Evolutionary conservation across 2,888 invertebrate species (phyloP).

Genomic region (Disparrhopalites patrizii): DNA sequence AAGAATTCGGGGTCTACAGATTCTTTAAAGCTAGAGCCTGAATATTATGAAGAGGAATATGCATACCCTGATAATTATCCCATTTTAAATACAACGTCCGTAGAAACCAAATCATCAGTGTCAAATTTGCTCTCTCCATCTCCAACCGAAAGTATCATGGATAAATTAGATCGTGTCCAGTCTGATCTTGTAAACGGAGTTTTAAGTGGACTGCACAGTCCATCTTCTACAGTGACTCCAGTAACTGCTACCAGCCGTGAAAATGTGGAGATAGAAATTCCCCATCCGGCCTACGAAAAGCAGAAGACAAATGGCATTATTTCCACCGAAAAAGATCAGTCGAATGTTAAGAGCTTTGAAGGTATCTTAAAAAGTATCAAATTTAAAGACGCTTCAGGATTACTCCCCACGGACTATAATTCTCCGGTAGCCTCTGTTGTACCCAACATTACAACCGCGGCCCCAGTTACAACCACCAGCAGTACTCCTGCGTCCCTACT

Average conservation of each 20-base stretch:
- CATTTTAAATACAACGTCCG: slow-evolving; percentile 19
- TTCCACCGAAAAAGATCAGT: neutral
- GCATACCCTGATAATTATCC: slow-evolving; percentile 49
- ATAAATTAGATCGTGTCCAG: slow-evolving; percentile 78
- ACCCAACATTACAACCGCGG: slow-evolving; percentile 19
- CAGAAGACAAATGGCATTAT: slow-evolving; percentile 17
- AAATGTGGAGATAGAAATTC: neutral
- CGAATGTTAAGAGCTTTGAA: neutral
- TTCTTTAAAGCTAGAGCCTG: slow-evolving; percentile 20
- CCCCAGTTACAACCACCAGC: slow-evolving; percentile 35
- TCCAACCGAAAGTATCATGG: slow-evolving; percentile 74
- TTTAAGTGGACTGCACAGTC: slow-evolving; percentile 63
- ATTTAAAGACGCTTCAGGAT: slow-evolving; percentile 30
- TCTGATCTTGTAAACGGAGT: slow-evolving; percentile 77
- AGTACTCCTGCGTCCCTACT: slow-evolving; percentile 29
- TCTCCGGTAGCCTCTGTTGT: slow-evolving; percentile 29
- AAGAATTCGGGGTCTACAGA: neutral
- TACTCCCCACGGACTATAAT: slow-evolving; percentile 32
- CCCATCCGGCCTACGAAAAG: neutral
- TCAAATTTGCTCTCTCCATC: slow-evolving; percentile 30
- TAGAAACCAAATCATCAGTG: neutral
- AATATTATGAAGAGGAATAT: slow-evolving; percentile 49
- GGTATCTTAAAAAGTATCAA: slow-evolving; percentile 22
- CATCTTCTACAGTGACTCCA: slow-evolving; percentile 23
- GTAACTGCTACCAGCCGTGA: neutral